Evolutionary conservation across 2,888 invertebrate species (phyloP), one percentile per base, ranked within the genome.

Genomic region (Amphipoea oculea): DNA sequence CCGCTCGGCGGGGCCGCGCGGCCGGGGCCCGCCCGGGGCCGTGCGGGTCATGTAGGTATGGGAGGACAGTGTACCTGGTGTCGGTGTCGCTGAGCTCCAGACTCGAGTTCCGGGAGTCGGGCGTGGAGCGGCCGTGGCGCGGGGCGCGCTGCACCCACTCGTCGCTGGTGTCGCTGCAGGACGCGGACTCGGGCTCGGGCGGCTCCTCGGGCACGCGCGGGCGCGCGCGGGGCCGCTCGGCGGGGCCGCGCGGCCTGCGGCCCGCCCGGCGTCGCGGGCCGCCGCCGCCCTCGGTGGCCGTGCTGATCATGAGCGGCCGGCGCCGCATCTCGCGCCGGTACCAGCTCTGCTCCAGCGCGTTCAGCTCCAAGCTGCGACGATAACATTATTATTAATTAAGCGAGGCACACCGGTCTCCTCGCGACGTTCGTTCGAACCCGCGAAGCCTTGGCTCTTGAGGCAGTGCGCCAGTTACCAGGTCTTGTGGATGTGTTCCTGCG

Each of bases 291-390:
- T 88, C 90, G 1, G 96, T 94, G 40, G 97, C 97, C 42, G 97
- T 98, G 86, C 97, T 97, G 83, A 98, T 97, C 97, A 98, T 98
- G 84, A 98, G 97, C 0, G 98, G 98, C 0, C 98, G 97, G 62
- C 98, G 98, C 17, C 98, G 97, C 97, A 98, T 98, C 96, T 99
- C 99, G 74, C 98, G 97, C 73, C 98, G 97, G 95, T 98, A 99
- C 84, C 87, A 86, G n/a, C 62, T 85, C 92, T 98, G 96, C 92
- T 98, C 99, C 60, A 94, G 85, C 42, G 90, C 92, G 91, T 97
- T 97, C 91, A 97, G 94, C 73, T 97, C 97, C 68, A 94, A 1
- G 29, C 65, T 65, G 20, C 63, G 11, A 11, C 20, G 40, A 2
- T 4, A 20, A 20, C 36, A 1, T 9, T 20, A 5, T 29, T 62